Base-by-base conservation (phyloP, 1,140 invertebrate genomes). In the Babylonia areolata region DNA sequence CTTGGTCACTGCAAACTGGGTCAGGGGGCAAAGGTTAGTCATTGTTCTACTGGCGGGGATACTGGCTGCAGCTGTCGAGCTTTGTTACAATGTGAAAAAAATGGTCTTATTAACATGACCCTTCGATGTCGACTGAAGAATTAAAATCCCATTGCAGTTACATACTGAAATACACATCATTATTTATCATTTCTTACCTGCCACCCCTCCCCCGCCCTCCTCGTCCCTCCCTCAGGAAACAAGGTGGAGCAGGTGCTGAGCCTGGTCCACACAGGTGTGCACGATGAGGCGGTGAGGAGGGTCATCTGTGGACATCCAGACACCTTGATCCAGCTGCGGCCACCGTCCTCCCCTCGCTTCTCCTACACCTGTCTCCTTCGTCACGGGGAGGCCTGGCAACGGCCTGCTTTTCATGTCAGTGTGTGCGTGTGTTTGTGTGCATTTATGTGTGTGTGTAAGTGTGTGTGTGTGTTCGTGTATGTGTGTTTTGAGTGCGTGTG, bases 231-330 rank as follows among this genome's bases (percentile, higher is more conserved):
- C 40, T 9, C 75, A 87, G 86, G 46, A 3, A 83, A 80, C 28
- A 46, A 46, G 51, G 82, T 87, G 12, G n/a, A 42, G 15, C 86
- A 87, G 69, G 86, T 87, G 31, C 71, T 87, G 20, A 83, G 82
- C 20, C 5, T 84, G 23, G 17, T 85, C 17, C 86, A 85, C 28
- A 81, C 28, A 51, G 86, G 81, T 81, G 58, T 87, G 1, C 83
- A 87, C 75, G 86, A 85, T 37, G 81, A 78, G 58, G 20, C n/a
- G 11, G 69, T 40, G 28, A 37, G 75, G 51, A 42, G 40, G 17
- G n/a, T 85, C 12, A 12, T 87, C 64, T 37, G 64, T 11, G 39
- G 71, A 69, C 23, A 51, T 9, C 54, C 82, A 20, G 23, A 82
- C 6, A 85, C 71, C n/a, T 31, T 87, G 11, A 46, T 87, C 37